A percentile compares a stretch with the other conserved stretches of the same genome.
Conservation (phyloP, 2,888 invertebrate species). For the Oscheius sp. region DNA sequence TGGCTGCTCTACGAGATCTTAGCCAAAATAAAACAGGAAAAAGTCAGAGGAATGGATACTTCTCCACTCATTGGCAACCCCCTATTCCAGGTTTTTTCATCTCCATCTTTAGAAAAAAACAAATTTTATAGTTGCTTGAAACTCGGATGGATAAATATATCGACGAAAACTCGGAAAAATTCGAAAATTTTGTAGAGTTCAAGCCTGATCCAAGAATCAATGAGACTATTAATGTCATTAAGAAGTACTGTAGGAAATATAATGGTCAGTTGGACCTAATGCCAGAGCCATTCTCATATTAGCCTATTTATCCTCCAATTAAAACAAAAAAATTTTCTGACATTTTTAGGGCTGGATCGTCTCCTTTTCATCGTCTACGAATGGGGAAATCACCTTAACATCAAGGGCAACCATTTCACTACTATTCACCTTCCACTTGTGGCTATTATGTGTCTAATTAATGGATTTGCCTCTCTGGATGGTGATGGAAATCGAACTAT, state of each 20-base stretch:
- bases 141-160: slow-evolving; percentile 30
- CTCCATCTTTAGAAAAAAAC: too few species aligned
- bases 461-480: slow-evolving; percentile 16
- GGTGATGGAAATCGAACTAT: neutral
- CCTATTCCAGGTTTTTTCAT: slow-evolving; percentile 1
- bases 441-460: slow-evolving; percentile 39
- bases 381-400: slow-evolving; percentile 34
- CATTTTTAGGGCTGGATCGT: slow-evolving; percentile 35
- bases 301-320: too few species aligned
- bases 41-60: neutral
- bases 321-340: too few species aligned
- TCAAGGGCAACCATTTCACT: slow-evolving; percentile 34
- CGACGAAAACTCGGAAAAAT: slow-evolving; percentile 24
- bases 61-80: slow-evolving; percentile 1
- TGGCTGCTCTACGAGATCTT: slow-evolving; percentile 63
- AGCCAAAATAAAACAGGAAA: slow-evolving; percentile 39
- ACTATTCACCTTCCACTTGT: slow-evolving; percentile 36
- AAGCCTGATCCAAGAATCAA: neutral
- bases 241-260: slow-evolving; percentile 24
- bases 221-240: too few species aligned
- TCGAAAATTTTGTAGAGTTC: slow-evolving; percentile 28
- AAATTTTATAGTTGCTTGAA: neutral
- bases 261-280: slow-evolving; percentile 7
- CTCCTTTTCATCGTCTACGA: slow-evolving; percentile 39
- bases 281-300: neutral